These are phyloP conservation scores for Lumbricus terrestris DNA, from an alignment of 2,888 invertebrate genomes.

Conservation along the genomic window DNA sequence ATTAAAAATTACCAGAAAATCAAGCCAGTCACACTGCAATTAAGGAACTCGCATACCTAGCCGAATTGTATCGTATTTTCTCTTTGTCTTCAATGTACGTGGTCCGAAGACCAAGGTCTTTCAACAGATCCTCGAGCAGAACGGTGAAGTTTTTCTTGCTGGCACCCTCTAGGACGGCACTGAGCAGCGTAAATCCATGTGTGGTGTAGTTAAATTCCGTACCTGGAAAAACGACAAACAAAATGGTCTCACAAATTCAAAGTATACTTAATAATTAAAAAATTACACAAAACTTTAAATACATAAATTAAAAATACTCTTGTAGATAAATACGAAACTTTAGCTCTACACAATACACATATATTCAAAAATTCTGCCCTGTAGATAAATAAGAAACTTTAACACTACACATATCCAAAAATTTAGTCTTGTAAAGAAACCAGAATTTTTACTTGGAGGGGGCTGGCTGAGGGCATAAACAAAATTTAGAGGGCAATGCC, in stretches of 20 bases:
- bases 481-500: too few species aligned
- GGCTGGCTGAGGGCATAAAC: too few species aligned
- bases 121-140: constrained; percentile 6
- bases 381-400: too few species aligned
- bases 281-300: not conserved
- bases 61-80: constrained; percentile 62
- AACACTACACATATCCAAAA: too few species aligned
- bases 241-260: not conserved
- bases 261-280: not conserved
- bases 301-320: too few species aligned
- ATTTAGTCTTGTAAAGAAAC: too few species aligned
- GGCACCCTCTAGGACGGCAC: constrained; percentile 63
- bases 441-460: too few species aligned
- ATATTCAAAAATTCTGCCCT: too few species aligned
- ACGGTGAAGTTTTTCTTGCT: constrained; percentile 43
- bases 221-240: constrained; percentile 41
- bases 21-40: too few species aligned
- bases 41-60: constrained; percentile 55
- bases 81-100: constrained; percentile 44
- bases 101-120: constrained; percentile 8
- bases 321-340: too few species aligned
- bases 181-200: constrained; percentile 65
- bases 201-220: constrained; percentile 63
- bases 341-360: too few species aligned
- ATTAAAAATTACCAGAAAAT: too few species aligned